phyloP scores from a whole-genome alignment of 2,888 invertebrate genomes.

The Pandemis heparana region DNA sequence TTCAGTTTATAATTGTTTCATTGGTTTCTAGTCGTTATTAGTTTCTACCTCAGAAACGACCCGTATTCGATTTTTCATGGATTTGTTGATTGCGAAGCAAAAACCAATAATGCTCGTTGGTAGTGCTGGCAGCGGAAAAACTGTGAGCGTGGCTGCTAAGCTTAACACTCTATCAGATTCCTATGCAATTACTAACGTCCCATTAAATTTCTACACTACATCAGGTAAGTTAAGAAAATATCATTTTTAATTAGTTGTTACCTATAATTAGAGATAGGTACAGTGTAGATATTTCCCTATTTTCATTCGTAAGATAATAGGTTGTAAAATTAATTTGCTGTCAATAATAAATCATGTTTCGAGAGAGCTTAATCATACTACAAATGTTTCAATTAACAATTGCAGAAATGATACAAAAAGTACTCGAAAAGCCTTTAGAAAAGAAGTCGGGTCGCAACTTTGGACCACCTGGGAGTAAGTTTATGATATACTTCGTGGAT shows the following conservation, averaged over 20 bases:
- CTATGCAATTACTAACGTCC: slow-evolving; percentile 94
- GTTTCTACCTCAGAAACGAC: slow-evolving; percentile 97
- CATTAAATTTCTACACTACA: slow-evolving; percentile 98
- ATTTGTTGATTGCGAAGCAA: slow-evolving; percentile 90
- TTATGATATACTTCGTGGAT: slow-evolving; percentile 97
- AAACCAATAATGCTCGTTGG: slow-evolving; percentile 97
- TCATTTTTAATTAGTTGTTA: too few relatives aligned
- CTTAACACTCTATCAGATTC: slow-evolving; percentile 90
- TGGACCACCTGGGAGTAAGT: slow-evolving; percentile 97
- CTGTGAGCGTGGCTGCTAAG: slow-evolving; percentile 95
- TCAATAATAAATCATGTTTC: too few relatives aligned
- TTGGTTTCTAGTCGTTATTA: slow-evolving; percentile 87
- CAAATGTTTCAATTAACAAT: slow-evolving; percentile 17
- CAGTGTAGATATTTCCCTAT: not conserved
- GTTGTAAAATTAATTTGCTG: not conserved
- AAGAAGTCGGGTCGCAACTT: slow-evolving; percentile 98
- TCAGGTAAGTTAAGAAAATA: slow-evolving; percentile 84
- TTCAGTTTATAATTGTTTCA: slow-evolving; percentile 36
- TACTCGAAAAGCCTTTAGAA: slow-evolving; percentile 96
- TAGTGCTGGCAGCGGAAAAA: slow-evolving; percentile 95
- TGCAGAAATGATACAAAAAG: slow-evolving; percentile 93
- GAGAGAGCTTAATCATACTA: too few relatives aligned
- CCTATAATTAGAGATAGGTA: not conserved
- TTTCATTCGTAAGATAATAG: not conserved
- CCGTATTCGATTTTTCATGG: slow-evolving; percentile 94